These are phyloP conservation scores for Carapus acus DNA, from an alignment of 2,797 vertebrate species.

Conservation along the genomic window DNA sequence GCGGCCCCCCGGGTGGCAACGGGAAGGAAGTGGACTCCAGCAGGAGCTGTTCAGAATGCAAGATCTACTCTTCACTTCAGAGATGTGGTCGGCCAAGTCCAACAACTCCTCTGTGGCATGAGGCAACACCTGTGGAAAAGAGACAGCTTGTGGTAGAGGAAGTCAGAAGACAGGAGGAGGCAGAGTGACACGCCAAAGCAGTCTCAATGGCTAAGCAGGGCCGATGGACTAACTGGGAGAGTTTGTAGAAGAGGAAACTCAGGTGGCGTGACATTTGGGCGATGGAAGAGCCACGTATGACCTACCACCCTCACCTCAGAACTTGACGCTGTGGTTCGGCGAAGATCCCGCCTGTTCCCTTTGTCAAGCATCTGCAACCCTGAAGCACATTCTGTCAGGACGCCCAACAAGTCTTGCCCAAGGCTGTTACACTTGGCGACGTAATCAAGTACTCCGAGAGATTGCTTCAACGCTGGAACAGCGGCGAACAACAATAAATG, in stretches of 20 bases:
- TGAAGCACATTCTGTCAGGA: slow-evolving; percentile 5
- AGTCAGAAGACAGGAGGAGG: slow-evolving; percentile 9
- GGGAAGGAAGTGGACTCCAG: neutral
- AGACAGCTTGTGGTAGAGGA: neutral
- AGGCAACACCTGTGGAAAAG: slow-evolving; percentile 9
- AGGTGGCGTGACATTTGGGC: slow-evolving; percentile 2
- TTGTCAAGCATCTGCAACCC: slow-evolving; percentile 1
- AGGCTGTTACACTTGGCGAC: slow-evolving; percentile 1
- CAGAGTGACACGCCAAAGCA: slow-evolving; percentile 1
- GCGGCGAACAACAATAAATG: no score
- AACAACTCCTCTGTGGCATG: slow-evolving; percentile 9
- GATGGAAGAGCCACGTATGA: slow-evolving; percentile 3
- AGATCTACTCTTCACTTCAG: slow-evolving; percentile 8
- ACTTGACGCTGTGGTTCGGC: slow-evolving; percentile 5
- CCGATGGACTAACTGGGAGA: slow-evolving; percentile 5
- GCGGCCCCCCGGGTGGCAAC: no score
- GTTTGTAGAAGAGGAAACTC: neutral
- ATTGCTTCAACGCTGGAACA: no score
- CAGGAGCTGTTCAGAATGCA: slow-evolving; percentile 13
- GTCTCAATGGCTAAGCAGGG: neutral
- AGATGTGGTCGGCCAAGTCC: slow-evolving; percentile 10
- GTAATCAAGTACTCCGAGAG: no score
- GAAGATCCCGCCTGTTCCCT: slow-evolving; percentile 2
- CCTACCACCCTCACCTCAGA: slow-evolving; percentile 1
- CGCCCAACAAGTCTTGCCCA: slow-evolving; percentile 6